phyloP scores from a whole-genome alignment of 2,888 invertebrate genomes.

The Trachelus troglodyta region DNA sequence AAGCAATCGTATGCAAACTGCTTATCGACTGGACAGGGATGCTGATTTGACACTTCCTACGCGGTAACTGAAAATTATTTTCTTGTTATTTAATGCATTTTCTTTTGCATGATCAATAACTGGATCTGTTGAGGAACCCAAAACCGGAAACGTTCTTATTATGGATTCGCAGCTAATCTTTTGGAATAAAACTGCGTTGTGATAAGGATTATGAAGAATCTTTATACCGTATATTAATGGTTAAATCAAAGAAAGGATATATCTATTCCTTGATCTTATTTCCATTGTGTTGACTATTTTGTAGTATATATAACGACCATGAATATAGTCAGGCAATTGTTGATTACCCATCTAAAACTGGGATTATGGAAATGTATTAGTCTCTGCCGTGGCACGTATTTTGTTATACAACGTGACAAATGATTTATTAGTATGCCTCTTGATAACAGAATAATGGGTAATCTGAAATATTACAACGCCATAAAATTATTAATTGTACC shows the following conservation, averaged over 20 bases:
- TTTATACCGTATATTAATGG: not conserved
- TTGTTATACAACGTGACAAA: not conserved
- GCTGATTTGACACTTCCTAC: constrained; percentile 81
- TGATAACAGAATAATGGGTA: not conserved
- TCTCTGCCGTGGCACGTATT: not conserved
- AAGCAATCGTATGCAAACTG: constrained; percentile 81
- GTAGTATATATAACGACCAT: not conserved
- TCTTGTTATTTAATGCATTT: not conserved
- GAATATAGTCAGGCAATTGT: not conserved
- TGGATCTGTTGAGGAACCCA: not conserved
- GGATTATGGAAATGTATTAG: not conserved
- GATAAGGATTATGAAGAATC: too few species aligned
- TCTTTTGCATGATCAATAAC: not conserved
- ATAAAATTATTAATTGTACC: not conserved
- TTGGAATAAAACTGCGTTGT: too few species aligned
- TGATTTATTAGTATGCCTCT: not conserved
- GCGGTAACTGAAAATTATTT: constrained; percentile 67
- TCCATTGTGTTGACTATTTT: not conserved
- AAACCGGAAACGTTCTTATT: not conserved
- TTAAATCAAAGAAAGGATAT: not conserved
- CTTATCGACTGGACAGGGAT: constrained; percentile 80
- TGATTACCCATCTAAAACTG: not conserved
- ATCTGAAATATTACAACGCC: not conserved
- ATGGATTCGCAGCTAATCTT: too few species aligned
- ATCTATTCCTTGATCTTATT: not conserved